Percentiles rank a stretch among this genome's conserved stretches.
phyloP scores from a whole-genome alignment of 1,140 invertebrate species.

The Bicyclus anynana region DNA sequence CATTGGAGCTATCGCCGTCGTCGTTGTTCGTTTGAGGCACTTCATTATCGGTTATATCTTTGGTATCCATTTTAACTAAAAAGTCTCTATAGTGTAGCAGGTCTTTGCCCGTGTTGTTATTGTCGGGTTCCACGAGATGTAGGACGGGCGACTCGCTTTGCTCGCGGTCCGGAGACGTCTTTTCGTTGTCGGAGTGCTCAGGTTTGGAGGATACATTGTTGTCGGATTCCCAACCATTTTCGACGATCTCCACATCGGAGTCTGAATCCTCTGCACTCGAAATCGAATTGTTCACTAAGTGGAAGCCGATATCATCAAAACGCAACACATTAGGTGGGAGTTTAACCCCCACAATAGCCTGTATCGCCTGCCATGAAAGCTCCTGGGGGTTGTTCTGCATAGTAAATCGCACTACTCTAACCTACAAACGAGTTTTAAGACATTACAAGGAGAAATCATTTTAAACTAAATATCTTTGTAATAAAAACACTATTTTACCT shows the following conservation, averaged over 20 bases:
- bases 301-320: constrained; percentile 75
- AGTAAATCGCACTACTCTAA: constrained; percentile 77
- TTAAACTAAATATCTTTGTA: constrained; percentile 32
- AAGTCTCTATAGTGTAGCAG: constrained; percentile 60
- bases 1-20: constrained; percentile 69
- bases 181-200: constrained; percentile 68
- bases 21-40: constrained; percentile 50
- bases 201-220: constrained; percentile 66
- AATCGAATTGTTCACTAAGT: constrained; percentile 65
- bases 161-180: constrained; percentile 58
- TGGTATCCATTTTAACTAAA: constrained; percentile 66
- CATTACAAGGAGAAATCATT: constrained; percentile 51
- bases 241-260: constrained; percentile 76
- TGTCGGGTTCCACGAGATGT: constrained; percentile 66
- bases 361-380: constrained; percentile 78
- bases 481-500: constrained; percentile 61
- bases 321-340: constrained; percentile 74
- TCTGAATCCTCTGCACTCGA: constrained; percentile 70
- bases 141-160: constrained; percentile 63
- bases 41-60: constrained; percentile 62
- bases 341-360: constrained; percentile 77
- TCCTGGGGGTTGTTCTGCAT: constrained; percentile 78
- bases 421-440: constrained; percentile 73
- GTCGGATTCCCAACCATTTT: constrained; percentile 74
- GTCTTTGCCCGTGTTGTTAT: constrained; percentile 64